Evolutionary conservation across 2,888 invertebrate species (phyloP), one percentile per base, ranked within the genome.

Genomic region (Ommatoiulus sabulosus): DNA sequence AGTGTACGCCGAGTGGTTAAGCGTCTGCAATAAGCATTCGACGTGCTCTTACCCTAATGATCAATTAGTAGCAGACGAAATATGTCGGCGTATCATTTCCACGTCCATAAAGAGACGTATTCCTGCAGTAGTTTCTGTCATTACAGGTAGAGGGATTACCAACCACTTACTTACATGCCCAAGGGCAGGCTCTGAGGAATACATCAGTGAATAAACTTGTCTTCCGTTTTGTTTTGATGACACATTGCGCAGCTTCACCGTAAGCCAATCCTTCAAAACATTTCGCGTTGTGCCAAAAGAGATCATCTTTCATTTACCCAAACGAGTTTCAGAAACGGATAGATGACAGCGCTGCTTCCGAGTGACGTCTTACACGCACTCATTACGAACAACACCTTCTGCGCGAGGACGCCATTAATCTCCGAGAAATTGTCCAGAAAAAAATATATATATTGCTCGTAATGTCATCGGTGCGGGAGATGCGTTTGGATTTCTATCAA

Each of bases 291-390:
- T 63, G 63, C 63, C 63, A 63, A 63, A 63, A 63, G n/a, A 20
- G 63, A 63, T 63, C 63, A 63, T 63, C 63, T 63, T 63, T 63
- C 63, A 63, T 63, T 63, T 63, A 63, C 6, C n/a, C 6, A 63
- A 63, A 63, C 17, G 63, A 63, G 63, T 17, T 63, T 63, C 17
- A n/a, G 63, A 17, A 63, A 20, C n/a, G 63, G 63, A 20, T 63
- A 63, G 63, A n/a, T 63, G 63, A 63, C 63, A 63, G 20, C 15
- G 2, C 5, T 7, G 63, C 63, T 63, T n/a, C 6, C 63, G n/a
- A 63, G 15, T 63, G 63, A 63, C 63, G 63, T 63, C 17, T 63
- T 4, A n/a, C 63, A 63, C 63, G 6, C n/a, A n/a, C 4, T 17
- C 63, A 63, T 63, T 63, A 63, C 17, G 4, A n/a, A 17, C 17